phyloP scores from a whole-genome alignment of 2,113 vertebrate species.

The Mormyrus lacerda region DNA sequence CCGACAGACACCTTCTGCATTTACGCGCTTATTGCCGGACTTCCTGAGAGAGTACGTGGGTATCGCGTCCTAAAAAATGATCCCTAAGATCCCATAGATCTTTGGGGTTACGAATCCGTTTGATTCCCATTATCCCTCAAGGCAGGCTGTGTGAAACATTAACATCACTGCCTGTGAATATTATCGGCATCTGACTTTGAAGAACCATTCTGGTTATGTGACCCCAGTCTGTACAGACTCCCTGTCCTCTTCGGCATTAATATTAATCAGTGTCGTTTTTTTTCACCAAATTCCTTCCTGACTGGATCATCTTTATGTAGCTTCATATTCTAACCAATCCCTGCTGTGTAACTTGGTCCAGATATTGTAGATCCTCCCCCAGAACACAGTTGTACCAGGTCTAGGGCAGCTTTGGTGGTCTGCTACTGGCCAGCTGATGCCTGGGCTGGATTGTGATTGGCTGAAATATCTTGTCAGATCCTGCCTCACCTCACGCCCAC shows the following conservation, averaged over 20 bases:
- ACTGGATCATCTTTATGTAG: background rate
- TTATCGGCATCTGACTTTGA: background rate
- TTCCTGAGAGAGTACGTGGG: background rate
- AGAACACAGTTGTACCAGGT: too few relatives aligned
- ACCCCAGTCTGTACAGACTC: background rate
- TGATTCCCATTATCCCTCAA: background rate
- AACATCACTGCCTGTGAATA: background rate
- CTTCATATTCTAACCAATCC: background rate
- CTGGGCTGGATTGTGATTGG: background rate
- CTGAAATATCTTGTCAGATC: background rate
- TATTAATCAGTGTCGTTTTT: background rate
- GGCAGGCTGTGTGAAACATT: background rate
- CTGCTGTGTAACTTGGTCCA: background rate
- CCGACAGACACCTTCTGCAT: background rate
- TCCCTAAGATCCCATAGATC: background rate
- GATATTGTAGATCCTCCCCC: background rate
- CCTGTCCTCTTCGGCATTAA: background rate
- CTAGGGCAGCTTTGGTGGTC: background rate
- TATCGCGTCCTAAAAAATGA: background rate
- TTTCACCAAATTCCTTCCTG: background rate
- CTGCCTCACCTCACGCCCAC: background rate
- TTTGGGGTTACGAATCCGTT: background rate
- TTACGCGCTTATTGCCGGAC: background rate
- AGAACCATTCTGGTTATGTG: background rate
- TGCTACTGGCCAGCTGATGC: background rate